Base-by-base conservation (phyloP, 2,797 vertebrate species). In the Sciaenops ocellatus region DNA sequence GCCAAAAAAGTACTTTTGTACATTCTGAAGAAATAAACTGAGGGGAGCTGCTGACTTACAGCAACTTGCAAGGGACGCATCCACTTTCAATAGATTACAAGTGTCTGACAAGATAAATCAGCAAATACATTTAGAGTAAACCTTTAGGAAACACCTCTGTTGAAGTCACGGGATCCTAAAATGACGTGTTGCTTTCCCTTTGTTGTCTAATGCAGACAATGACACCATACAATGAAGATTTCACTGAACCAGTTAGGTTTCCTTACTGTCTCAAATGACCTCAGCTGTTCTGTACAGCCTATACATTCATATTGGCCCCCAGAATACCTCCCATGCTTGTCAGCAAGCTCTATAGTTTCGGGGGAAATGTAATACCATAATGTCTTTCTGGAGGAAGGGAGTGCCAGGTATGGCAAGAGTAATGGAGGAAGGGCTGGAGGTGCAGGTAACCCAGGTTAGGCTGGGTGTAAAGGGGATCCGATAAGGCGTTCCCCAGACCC, bases 301-400 rank as follows among this genome's bases (percentile, higher is more conserved):
- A 76, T 76, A 85, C 80, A 76, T 88, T 88, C 78, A 86, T 70
- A 75, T 75, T 34, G 42, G 79, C 51, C 74, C 69, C 28, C 73
- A 84, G 84, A 90, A 89, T 87, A 69, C 68, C 84, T 83, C 83
- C 60, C 72, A 73, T 89, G 82, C 90, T 90, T 89, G 85, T 93
- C 89, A 93, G 76, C 75, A 22, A 82, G 73, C 84, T 89, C 82
- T 90, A 86, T 90, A 87, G 87, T 94, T 93, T 85, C 67, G 10
- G 51, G 7, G 64, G 93, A 94, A 95, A 95, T 87, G 38, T 82
- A 87, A 95, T 89, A 92, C 85, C 82, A 83, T 90, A 91, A 95
- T 92, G 86, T 86, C 90, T 88, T 89, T 90, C 83, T 78, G 83
- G 85, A 90, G 82, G 85, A 89, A 90, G 84, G 89, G 87, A 88